Percentiles rank a stretch among this genome's conserved stretches.
Evolutionary conservation across 1,140 invertebrate genomes (phyloP).

Genomic region (Neuroterus valhalla): DNA sequence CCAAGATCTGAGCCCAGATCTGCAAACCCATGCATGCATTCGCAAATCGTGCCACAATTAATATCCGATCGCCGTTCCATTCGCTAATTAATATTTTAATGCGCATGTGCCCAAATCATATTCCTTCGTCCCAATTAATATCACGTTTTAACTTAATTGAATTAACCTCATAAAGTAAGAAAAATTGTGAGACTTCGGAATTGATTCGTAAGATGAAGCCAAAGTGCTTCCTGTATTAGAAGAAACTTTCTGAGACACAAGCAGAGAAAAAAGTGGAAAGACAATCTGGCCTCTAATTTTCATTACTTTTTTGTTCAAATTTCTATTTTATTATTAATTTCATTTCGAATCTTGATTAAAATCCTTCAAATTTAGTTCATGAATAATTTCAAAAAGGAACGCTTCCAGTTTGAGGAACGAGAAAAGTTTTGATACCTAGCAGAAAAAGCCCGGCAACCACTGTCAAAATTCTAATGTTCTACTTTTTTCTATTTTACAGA

Average conservation of each 20-base stretch:
- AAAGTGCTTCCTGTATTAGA: slow-evolving; percentile 31
- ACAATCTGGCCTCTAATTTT: slow-evolving; percentile 35
- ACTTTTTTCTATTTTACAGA: slow-evolving; percentile 95
- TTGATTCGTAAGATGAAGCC: neutral
- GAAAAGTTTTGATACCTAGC: slow-evolving; percentile 18
- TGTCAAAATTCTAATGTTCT: slow-evolving; percentile 80
- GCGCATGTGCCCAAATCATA: slow-evolving; percentile 71
- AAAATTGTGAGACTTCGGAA: neutral
- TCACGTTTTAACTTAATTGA: slow-evolving; percentile 52
- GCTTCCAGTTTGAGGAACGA: slow-evolving; percentile 36
- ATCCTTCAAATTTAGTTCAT: neutral
- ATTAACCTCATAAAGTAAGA: slow-evolving; percentile 35
- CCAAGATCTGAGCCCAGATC: neutral
- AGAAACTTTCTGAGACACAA: slow-evolving; percentile 38
- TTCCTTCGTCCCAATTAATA: slow-evolving; percentile 61
- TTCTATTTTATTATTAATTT: slow-evolving; percentile 3
- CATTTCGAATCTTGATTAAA: neutral
- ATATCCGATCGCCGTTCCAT: slow-evolving; percentile 62
- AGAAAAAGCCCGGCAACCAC: slow-evolving; percentile 47
- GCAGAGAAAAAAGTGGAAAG: slow-evolving; percentile 69
- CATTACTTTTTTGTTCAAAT: slow-evolving; percentile 12
- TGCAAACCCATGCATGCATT: slow-evolving; percentile 57
- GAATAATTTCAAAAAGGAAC: slow-evolving; percentile 36
- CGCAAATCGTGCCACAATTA: slow-evolving; percentile 60
- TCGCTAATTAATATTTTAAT: slow-evolving; percentile 74